These are phyloP conservation scores for Zaprionus tsacasi DNA, from an alignment of 1,140 invertebrate species.

Conservation along the genomic window DNA sequence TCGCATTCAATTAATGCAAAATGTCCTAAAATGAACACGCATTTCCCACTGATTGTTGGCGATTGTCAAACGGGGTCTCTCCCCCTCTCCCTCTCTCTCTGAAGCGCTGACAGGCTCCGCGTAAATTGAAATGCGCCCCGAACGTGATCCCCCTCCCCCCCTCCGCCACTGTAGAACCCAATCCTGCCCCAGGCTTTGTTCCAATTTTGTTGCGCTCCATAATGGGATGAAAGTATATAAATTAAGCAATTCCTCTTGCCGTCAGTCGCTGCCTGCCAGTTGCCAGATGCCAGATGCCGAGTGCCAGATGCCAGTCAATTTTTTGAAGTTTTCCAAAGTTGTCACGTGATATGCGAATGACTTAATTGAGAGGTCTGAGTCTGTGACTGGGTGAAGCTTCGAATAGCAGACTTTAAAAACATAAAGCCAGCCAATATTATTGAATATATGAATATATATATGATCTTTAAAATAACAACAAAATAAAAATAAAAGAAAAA, in stretches of 20 bases:
- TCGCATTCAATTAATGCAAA: conserved; percentile 74
- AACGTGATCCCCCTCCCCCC: conserved; percentile 39
- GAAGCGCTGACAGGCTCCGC: conserved; percentile 22
- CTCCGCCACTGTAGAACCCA: neutral
- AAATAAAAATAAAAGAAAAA: too few relatives aligned
- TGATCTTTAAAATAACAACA: too few relatives aligned
- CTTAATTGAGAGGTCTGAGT: conserved; percentile 32
- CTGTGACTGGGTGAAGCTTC: neutral
- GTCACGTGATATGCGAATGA: conserved; percentile 25
- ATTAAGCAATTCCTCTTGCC: conserved; percentile 36
- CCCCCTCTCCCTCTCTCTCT: neutral
- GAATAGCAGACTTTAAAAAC: neutral
- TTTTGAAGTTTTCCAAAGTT: conserved; percentile 34
- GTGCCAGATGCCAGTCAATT: conserved; percentile 39
- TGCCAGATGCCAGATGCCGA: conserved; percentile 23
- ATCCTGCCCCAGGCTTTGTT: neutral
- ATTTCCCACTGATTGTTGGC: conserved; percentile 69
- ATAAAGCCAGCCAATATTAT: neutral
- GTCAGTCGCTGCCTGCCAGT: conserved; percentile 10
- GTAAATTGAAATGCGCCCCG: conserved; percentile 60
- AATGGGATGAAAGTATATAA: conserved; percentile 49
- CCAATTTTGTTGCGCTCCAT: conserved; percentile 24
- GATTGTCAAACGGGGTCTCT: conserved; percentile 52
- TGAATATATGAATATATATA: too few relatives aligned
- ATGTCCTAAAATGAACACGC: conserved; percentile 72